phyloP scores from a whole-genome alignment of 1,140 invertebrate genomes.

The Polyergus mexicanus region DNA sequence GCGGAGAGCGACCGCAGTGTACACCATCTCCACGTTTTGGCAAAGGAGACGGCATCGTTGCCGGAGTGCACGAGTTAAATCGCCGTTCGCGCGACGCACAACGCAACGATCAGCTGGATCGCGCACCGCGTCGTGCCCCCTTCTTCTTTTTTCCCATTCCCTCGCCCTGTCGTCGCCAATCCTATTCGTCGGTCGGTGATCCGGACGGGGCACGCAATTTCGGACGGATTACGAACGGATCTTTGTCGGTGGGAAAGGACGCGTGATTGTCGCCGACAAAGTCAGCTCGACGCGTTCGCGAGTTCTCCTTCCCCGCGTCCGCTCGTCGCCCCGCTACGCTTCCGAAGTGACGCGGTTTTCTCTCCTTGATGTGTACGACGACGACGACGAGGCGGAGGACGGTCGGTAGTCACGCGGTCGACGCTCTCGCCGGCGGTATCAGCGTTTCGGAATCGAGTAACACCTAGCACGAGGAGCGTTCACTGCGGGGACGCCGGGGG shows the following conservation, averaged over 20 bases:
- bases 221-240: constrained; percentile 22
- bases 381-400: constrained; percentile 66
- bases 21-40: constrained; percentile 82
- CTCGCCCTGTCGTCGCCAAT: not conserved
- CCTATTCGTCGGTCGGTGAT: not conserved
- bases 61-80: constrained; percentile 66
- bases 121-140: constrained; percentile 10
- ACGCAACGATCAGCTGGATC: constrained; percentile 56
- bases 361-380: constrained; percentile 77
- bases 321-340: constrained; percentile 9
- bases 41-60: constrained; percentile 74
- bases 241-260: constrained; percentile 2
- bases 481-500: constrained; percentile 59
- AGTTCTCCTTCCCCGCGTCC: not conserved
- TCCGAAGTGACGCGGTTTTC: constrained; percentile 40
- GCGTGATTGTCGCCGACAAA: constrained; percentile 10
- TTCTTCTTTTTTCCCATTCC: not conserved
- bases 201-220: not conserved
- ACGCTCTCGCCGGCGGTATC: constrained; percentile 64
- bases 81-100: constrained; percentile 23
- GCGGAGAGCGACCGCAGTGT: constrained; percentile 86
- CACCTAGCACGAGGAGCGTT: constrained; percentile 76
- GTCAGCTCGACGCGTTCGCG: not conserved
- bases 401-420: constrained; percentile 75
- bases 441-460: constrained; percentile 63